Conservation (phyloP, 2,113 vertebrate genomes). For the Antigone vipio region DNA sequence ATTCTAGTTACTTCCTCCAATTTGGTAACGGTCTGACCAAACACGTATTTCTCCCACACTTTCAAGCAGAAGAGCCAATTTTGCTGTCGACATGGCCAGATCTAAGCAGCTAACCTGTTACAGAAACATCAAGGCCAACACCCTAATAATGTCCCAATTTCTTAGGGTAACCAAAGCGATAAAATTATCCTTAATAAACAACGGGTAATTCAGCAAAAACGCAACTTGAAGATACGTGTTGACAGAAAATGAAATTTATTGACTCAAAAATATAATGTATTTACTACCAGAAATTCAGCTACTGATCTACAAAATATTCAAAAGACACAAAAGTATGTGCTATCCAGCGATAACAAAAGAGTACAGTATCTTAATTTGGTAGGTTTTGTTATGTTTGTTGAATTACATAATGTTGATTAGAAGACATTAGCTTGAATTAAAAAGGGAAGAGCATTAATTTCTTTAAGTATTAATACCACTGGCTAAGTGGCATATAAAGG, state of each 20-base stretch:
- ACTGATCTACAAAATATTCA: neutral
- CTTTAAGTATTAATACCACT: neutral
- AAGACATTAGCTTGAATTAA: neutral
- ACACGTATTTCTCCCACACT: neutral
- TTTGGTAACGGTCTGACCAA: constrained; percentile 6
- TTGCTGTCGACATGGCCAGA: constrained; percentile 6
- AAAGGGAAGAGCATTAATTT: neutral
- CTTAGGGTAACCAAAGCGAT: neutral
- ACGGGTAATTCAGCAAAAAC: neutral
- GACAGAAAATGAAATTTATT: neutral
- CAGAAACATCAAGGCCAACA: constrained; percentile 11
- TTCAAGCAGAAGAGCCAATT: constrained; percentile 38
- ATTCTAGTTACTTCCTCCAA: neutral
- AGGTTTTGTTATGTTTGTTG: neutral
- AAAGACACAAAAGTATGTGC: neutral
- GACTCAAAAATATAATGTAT: neutral
- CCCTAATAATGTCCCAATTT: constrained; percentile 16
- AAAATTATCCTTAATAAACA: neutral
- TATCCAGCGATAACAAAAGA: neutral
- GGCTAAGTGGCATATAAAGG: neutral
- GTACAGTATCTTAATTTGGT: neutral
- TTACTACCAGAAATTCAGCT: neutral
- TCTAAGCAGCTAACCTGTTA: constrained; percentile 22
- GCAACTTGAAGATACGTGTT: neutral
- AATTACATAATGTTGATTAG: neutral